Percentiles rank a stretch among this genome's conserved stretches.
Evolutionary conservation across 2,888 invertebrate genomes (phyloP).

Genomic region (Litoditis marina): DNA sequence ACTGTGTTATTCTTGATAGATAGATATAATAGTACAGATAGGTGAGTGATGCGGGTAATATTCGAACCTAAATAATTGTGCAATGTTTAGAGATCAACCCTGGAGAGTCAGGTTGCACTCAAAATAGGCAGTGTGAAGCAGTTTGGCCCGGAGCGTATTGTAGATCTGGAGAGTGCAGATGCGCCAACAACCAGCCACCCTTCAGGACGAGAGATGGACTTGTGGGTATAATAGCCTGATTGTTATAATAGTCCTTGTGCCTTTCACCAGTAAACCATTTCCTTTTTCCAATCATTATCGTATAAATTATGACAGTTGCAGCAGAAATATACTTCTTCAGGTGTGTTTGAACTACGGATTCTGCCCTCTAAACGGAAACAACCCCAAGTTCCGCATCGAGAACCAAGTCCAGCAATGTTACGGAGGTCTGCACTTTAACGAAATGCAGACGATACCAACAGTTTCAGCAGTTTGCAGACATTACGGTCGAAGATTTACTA

Average conservation of each 20-base stretch:
- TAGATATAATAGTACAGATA: too few relatives aligned
- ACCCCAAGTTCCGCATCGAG: slow-evolving; percentile 61
- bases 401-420: slow-evolving; percentile 60
- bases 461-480: too few relatives aligned
- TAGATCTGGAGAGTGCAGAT: slow-evolving; percentile 58
- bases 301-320: too few relatives aligned
- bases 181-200: slow-evolving; percentile 61
- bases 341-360: slow-evolving; percentile 61
- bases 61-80: too few relatives aligned
- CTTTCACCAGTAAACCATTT: neutral
- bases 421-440: slow-evolving; percentile 39
- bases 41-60: too few relatives aligned
- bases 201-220: slow-evolving; percentile 55
- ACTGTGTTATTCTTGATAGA: too few relatives aligned
- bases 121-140: slow-evolving; percentile 60
- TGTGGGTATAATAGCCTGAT: slow-evolving; percentile 6
- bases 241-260: neutral
- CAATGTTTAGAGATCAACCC: slow-evolving; percentile 57
- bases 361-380: slow-evolving; percentile 61
- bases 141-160: slow-evolving; percentile 61
- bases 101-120: slow-evolving; percentile 60
- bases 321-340: neutral
- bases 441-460: too few relatives aligned
- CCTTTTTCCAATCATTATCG: too few relatives aligned
- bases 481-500: too few relatives aligned